Evolutionary conservation across 2,888 invertebrate genomes (phyloP).

Genomic region (Dynastes hyllus): DNA sequence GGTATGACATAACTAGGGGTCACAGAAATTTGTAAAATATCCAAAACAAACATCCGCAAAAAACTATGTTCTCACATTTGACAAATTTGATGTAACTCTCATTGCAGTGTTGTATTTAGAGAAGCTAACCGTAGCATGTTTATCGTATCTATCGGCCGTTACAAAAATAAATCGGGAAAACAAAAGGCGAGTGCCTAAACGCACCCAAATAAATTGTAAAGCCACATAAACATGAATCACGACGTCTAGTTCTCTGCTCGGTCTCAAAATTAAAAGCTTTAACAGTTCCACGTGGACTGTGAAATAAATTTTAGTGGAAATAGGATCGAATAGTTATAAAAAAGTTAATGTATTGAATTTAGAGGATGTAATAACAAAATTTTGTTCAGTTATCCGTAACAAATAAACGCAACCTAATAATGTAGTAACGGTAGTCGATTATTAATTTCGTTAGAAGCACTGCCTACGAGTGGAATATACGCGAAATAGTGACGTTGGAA

Average conservation of each 20-base stretch:
- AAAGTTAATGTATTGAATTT: background rate
- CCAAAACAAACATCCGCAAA: no score
- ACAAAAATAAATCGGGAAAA: constrained; percentile 35
- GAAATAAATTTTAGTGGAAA: constrained; percentile 17
- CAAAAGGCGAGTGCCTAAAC: constrained; percentile 20
- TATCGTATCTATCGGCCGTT: constrained; percentile 3
- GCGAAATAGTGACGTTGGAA: constrained; percentile 5
- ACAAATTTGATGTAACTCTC: background rate
- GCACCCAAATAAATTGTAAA: constrained; percentile 43
- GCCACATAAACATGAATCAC: constrained; percentile 43
- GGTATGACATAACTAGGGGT: no score
- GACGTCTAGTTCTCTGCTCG: constrained; percentile 29
- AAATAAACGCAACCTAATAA: background rate
- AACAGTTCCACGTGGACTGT: constrained; percentile 3
- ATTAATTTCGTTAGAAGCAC: background rate
- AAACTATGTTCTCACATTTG: no score
- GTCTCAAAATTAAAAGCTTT: background rate
- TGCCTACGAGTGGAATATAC: background rate
- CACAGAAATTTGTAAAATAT: no score
- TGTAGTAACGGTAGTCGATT: background rate
- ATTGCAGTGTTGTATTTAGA: constrained; percentile 36
- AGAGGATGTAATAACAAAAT: no score
- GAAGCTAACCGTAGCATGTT: background rate
- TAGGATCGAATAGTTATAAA: background rate
- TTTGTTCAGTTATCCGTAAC: no score